Conservation (phyloP, 2,888 invertebrate species). For the Crematogaster levior region DNA sequence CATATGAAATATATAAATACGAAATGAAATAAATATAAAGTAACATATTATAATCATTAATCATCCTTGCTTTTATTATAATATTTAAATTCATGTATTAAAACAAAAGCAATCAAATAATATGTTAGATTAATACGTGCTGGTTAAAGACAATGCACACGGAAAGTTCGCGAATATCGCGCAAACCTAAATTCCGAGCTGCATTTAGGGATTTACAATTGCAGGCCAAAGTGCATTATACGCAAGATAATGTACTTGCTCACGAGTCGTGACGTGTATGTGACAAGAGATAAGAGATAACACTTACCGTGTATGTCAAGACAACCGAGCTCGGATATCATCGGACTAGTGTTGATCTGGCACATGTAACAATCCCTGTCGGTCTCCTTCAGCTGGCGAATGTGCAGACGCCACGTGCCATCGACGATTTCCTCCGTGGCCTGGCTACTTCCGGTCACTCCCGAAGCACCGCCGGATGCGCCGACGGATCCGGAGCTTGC, state of each 20-base stretch:
- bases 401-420: conserved; percentile 94
- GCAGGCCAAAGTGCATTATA: background rate
- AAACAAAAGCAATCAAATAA: background rate
- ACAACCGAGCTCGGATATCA: conserved; percentile 95
- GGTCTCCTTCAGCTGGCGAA: conserved; percentile 92
- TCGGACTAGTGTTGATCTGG: conserved; percentile 95
- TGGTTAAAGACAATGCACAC: background rate
- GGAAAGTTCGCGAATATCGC: background rate
- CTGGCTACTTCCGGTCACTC: conserved; percentile 93
- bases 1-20: background rate
- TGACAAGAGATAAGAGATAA: conserved; percentile 11
- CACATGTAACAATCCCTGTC: conserved; percentile 97
- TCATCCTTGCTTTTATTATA: background rate
- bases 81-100: background rate
- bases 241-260: background rate
- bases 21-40: background rate
- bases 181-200: background rate
- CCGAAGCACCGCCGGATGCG: conserved; percentile 89
- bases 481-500: conserved; percentile 72
- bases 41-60: background rate
- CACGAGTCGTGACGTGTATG: background rate
- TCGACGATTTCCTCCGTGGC: conserved; percentile 93
- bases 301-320: conserved; percentile 94
- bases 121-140: background rate
- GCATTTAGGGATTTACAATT: background rate